phyloP scores from a whole-genome alignment of 2,113 vertebrate species.

The Lynx canadensis region DNA sequence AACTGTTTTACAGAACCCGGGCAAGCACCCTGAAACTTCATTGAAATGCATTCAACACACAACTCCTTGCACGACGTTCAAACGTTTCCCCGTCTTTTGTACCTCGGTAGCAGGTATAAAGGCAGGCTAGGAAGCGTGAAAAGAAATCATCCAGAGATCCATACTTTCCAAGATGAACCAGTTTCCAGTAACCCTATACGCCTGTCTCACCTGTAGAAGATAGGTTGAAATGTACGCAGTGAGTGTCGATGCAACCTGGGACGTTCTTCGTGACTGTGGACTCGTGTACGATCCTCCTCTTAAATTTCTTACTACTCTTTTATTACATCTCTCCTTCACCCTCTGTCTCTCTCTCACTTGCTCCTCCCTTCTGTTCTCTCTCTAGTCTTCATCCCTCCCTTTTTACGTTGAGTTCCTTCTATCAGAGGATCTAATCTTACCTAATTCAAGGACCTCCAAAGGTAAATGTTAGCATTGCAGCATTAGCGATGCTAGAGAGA shows the following conservation, averaged over 20 bases:
- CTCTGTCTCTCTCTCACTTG: background rate
- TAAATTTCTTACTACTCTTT: background rate
- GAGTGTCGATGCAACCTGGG: background rate
- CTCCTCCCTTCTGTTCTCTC: too few relatives aligned
- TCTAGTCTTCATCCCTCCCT: background rate
- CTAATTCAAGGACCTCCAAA: background rate
- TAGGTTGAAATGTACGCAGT: background rate
- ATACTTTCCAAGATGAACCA: background rate
- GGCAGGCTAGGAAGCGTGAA: background rate
- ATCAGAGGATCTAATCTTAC: background rate
- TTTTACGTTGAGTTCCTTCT: background rate
- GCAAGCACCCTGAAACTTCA: background rate
- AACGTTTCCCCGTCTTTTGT: background rate
- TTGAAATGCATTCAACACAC: background rate
- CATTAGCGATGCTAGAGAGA: background rate
- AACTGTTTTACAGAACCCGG: background rate
- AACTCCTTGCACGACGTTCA: background rate
- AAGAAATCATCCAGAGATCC: background rate
- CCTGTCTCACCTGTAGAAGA: background rate
- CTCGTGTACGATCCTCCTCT: background rate
- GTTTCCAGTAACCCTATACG: background rate
- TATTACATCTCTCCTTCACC: background rate
- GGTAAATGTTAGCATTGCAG: background rate
- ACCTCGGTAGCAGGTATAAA: background rate
- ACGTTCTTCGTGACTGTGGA: background rate